Evolutionary conservation across 2,113 vertebrate species (phyloP), one percentile per base, ranked within the genome.

Genomic region (Progne subis): DNA sequence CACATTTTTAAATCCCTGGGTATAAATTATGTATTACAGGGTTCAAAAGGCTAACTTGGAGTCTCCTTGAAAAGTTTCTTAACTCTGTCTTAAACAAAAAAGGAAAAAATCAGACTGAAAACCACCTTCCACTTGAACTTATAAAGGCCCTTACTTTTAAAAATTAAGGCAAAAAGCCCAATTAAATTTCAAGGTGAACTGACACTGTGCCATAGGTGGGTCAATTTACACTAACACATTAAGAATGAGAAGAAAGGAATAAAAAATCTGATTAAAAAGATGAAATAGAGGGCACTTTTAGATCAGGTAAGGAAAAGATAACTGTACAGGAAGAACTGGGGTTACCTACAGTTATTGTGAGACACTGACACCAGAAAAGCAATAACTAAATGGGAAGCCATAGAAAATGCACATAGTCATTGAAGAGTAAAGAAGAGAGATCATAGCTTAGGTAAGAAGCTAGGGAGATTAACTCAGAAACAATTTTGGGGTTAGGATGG

Each of bases 81-180:
- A 63, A 26, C n/a, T 61, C 9, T 43, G 3, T 39, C 13, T 77
- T 20, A 18, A 19, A 28, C 37, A 25, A 50, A 18, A 61, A 29
- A 4, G 1, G 1, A 14, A 57, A 29, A n/a, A 26, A 43, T 0
- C 18, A 57, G 37, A 61, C 32, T 7, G 29, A 67, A 19, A 64
- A 4, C 0, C 1, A 2, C 2, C 10, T 56, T 65, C 18, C 24
- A 21, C 5, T 55, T 75, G 3, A 16, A 31, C 26, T 44, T 24
- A 20, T 28, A 50, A 76, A 70, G 28, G 32, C 32, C 5, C 1
- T 3, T 76, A 29, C 7, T 50, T 65, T 46, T 34, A 68, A 67
- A 6, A 50, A 76, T 41, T 41, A n/a, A 72, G n/a, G 28, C 11
- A 63, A 78, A 89, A 63, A 44, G 0, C 1, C 3, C 8, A 53